Evolutionary conservation across 37 sponge, comb jelly and placozoan species (phyloP), one percentile per base, ranked within the genome.

Genomic region (Spongilla lacustris): DNA sequence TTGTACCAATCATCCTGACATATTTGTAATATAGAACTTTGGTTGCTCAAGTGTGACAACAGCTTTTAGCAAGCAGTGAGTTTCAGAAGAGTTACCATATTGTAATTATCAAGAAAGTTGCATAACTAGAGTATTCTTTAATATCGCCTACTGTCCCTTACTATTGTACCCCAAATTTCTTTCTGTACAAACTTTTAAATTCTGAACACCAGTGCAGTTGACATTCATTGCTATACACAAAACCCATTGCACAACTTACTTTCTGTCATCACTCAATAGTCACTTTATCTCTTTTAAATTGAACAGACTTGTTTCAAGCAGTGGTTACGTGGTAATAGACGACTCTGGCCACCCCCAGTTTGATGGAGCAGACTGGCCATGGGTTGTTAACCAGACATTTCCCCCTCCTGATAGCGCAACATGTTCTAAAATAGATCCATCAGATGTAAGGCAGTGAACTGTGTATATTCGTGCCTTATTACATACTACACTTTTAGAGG

Each of bases 311-410:
- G 73, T 91, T 31, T 93, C 94, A 5, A 80, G 67, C 14, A 75
- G 73, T 58, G 94, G 94, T 2, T 93, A 93, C 69, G 90, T 79
- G 2, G 84, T 93, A 28, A 89, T 93, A 70, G 93, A 93, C 69
- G 93, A 93, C 41, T 89, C 93, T 25, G 24, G 76, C 67, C 74
- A 75, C 33, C 94, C 94, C 30, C 83, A 86, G 67, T 89, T 93
- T 78, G 86, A 84, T 70, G 49, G 67, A 58, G 23, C 83, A 12
- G 71, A 46, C 33, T 93, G 94, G 94, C 94, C 90, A 10, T 93
- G 94, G 94, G 84, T 89, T 1, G 74, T 71, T 36, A 84, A 76
- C 50, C 69, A 26, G 21, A 69, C 74, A 41, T 75, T 80, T 48
- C 50, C 81, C 14, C 36, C n/a, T 10, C 89, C 92, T 33, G 25